Conservation (phyloP, 2,888 invertebrate genomes). For the Tridacna gigas region DNA sequence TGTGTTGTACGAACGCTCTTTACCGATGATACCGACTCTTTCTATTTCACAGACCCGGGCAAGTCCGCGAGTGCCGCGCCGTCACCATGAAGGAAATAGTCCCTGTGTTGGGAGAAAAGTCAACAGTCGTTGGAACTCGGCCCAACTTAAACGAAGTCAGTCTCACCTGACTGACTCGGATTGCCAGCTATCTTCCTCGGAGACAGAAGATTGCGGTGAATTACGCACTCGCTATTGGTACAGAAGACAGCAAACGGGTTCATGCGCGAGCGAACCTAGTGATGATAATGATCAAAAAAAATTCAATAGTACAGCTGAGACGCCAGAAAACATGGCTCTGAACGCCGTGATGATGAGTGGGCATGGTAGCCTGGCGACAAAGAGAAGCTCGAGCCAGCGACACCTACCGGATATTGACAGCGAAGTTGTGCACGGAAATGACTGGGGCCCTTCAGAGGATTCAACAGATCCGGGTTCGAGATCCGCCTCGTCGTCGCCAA, state of each 20-base stretch:
- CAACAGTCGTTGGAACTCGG: constrained; percentile 22
- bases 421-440: constrained; percentile 34
- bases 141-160: not conserved
- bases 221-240: not conserved
- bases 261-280: too few species aligned
- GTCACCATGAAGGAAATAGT: constrained; percentile 37
- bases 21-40: constrained; percentile 58
- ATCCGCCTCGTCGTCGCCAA: constrained; percentile 37
- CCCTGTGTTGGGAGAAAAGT: constrained; percentile 27
- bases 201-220: constrained; percentile 19
- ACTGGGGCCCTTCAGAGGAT: constrained; percentile 30
- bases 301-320: constrained; percentile 18
- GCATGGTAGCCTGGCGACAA: constrained; percentile 38
- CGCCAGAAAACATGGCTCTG: constrained; percentile 65
- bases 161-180: constrained; percentile 46
- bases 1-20: not conserved
- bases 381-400: constrained; percentile 42
- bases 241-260: not conserved
- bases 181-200: constrained; percentile 32
- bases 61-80: constrained; percentile 32
- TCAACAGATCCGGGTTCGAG: constrained; percentile 31
- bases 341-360: constrained; percentile 67
- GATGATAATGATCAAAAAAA: constrained; percentile 9
- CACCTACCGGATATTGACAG: constrained; percentile 45
- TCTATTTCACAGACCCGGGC: constrained; percentile 65